Base-by-base conservation (phyloP, 1,140 invertebrate genomes). In the Drosophila fuyamai region DNA sequence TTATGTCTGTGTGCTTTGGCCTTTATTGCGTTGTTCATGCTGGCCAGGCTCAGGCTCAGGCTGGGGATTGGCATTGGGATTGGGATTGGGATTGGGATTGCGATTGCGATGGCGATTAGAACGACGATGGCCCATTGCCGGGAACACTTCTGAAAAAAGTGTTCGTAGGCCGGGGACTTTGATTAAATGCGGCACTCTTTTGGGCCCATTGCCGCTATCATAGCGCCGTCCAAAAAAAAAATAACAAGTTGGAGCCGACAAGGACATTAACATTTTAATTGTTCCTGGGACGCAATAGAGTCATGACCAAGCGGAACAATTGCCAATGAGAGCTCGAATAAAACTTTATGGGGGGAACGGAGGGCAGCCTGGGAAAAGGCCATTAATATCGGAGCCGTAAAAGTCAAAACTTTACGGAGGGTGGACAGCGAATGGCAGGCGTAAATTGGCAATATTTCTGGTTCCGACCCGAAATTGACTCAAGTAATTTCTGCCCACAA, bases 241-340 rank as follows among this genome's bases (percentile, higher is more conserved):
- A 13, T 27, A 47, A 47, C 59, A 41, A 66, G 35, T 47, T 29
- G 23, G 27, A 32, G 8, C 40, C 23, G 16, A 62, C 48, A 54
- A 44, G 29, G 59, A 54, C 59, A 62, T 62, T 71, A 57, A 55
- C 63, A 46, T 67, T 70, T 71, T 71, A 71, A 71, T 71, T 71
- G 70, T 57, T 35, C 60, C 55, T 12, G 36, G 53, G 14, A 41
- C 12, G 27, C n/a, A 14, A 32, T 48, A 61, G 32, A 50, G 36
- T 48, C 59, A 9, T 38, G 23, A 32, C 23, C 63, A 62, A 50
- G 65, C 65, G 61, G 36, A 48, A 71, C 68, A 71, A 71, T 71
- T 71, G 67, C 54, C 63, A 40, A 43, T 57, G 41, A 51, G 47
- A 14, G 13, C 36, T 8, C 23, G 43, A 47, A 57, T 71, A 57